Base-by-base conservation (phyloP, 2,797 vertebrate species). In the Acanthiza pusilla region DNA sequence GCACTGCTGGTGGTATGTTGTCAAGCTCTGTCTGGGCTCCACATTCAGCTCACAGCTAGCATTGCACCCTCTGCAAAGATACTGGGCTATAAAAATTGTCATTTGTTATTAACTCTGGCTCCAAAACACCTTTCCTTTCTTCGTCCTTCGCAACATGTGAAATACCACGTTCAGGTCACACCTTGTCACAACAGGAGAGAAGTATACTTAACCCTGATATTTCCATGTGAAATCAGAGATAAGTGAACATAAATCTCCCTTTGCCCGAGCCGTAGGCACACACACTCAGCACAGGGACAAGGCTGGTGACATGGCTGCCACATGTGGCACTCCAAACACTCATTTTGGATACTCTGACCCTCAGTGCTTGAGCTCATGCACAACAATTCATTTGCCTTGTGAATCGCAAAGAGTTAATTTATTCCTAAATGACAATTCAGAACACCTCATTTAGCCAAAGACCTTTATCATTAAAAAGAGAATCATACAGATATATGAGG, bases 251-350 rank as follows among this genome's bases (percentile, higher is more conserved):
- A 40, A 30, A 36, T 18, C 15, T 30, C 19, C 5, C 53, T 74
- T 36, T 71, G 32, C 23, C 68, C 0, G 2, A 72, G 67, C 67
- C 0, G 0, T 5, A 27, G 68, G 55, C 2, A 0, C 42, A 45
- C 12, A 18, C 4, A 0, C 6, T 18, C 34, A 21, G 16, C 0
- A 0, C 0, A 0, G 54, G 76, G 40, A 60, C 63, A 57, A 30
- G 43, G 30, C 30, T 51, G 65, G n/a, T 0, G 10, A 86, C 34
- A 67, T 1, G 2, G 72, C 45, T 34, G 40, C 30, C 4, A 3
- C 21, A 10, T 0, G 1, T 13, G 14, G 26, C 84, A 68, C 27
- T 63, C 75, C 40, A 22, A 60, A 45, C 38, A 19, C 47, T 91
- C 40, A 13, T 26, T 55, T 20, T 13, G 43, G 50, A 58, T 25